Evolutionary conservation across 2,888 invertebrate genomes (phyloP), one percentile per base, ranked within the genome.

Genomic region (Allophyes oxyacanthae): DNA sequence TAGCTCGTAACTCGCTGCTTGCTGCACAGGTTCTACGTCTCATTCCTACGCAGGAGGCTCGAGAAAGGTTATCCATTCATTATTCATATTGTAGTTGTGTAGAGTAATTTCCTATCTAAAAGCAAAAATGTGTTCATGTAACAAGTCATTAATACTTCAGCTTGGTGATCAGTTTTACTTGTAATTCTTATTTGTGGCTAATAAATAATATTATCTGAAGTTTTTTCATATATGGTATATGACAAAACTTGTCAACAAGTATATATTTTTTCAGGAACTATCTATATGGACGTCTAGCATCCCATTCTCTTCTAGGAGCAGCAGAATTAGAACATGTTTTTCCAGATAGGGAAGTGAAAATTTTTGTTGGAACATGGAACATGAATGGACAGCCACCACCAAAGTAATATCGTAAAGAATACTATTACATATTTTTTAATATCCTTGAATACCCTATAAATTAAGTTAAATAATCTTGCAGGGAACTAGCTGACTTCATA

Each of bases 311-410:
- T 37, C 91, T 99, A 40, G 98, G 99, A 0, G 95, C 97, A 1
- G 95, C 96, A 13, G 99, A 99, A 84, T 92, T 99, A 54, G 97
- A 97, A 76, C 96, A 98, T 85, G 97, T 97, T 40, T 95, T 99
- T 78, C 98, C 98, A 1, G 96, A 96, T 78, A 95, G 97, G 74
- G 97, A 98, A 89, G 95, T 98, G 0, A 97, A 96, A 68, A 96
- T 99, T 77, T 98, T 98, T 94, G 96, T 98, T 53, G 98, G 98
- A 6, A 98, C 98, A 20, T 99, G 99, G 99, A 99, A 99, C 86
- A 99, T 99, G 98, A 98, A 98, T 89, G 98, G 98, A 30, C 97
- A 98, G 82, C 94, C 95, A 71, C 97, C 97, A 40, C 97, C 97
- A 41, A 96, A 96, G 98, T 98, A 94, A 92, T n/a, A 62, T 64